phyloP scores from a whole-genome alignment of 2,888 invertebrate genomes.

The Cerceris rybyensis region DNA sequence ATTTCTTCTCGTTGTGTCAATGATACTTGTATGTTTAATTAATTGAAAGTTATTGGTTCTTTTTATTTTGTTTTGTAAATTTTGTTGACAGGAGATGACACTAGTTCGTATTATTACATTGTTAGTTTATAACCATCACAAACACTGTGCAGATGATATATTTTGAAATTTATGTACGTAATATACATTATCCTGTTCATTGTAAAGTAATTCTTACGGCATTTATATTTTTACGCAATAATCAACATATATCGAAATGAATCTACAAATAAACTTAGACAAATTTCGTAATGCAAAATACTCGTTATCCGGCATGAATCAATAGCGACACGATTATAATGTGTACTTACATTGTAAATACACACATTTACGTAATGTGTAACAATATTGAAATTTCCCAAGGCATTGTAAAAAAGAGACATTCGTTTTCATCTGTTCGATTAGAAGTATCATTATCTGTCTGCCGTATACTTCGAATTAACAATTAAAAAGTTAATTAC shows the following conservation, averaged over 20 bases:
- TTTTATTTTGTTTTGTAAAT: slow-evolving; percentile 57
- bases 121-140: slow-evolving; percentile 31
- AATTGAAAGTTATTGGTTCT: slow-evolving; percentile 47
- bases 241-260: slow-evolving; percentile 50
- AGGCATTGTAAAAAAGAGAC: slow-evolving; percentile 32
- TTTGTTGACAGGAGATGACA: slow-evolving; percentile 58
- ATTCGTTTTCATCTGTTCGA: slow-evolving; percentile 34
- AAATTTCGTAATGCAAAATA: slow-evolving; percentile 59
- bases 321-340: slow-evolving; percentile 40
- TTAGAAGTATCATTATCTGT: slow-evolving; percentile 45
- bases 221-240: slow-evolving; percentile 59
- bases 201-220: slow-evolving; percentile 56
- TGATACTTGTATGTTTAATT: slow-evolving; percentile 24
- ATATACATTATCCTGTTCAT: slow-evolving; percentile 50
- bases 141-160: slow-evolving; percentile 48
- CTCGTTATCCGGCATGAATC: slow-evolving; percentile 43
- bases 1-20: neutral
- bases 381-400: slow-evolving; percentile 43
- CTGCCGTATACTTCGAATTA: slow-evolving; percentile 16
- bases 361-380: slow-evolving; percentile 34
- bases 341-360: slow-evolving; percentile 58
- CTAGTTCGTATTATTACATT: slow-evolving; percentile 49
- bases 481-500: slow-evolving; percentile 4
- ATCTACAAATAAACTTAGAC: slow-evolving; percentile 63
- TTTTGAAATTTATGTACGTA: slow-evolving; percentile 52